Percentiles rank a stretch among this genome's conserved stretches.
phyloP scores from a whole-genome alignment of 2,888 invertebrate genomes.

The Pollenia angustigena region DNA sequence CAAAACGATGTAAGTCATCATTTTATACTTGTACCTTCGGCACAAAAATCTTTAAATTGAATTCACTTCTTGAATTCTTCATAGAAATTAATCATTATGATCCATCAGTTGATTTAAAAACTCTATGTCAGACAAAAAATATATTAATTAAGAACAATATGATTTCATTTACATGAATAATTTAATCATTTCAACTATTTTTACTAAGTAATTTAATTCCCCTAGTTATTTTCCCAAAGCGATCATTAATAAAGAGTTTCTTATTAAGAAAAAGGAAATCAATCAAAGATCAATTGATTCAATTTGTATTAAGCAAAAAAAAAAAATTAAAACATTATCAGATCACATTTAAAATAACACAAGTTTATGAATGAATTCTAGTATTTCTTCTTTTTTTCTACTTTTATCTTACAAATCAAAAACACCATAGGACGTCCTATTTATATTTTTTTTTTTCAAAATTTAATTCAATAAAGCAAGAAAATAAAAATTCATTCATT shows the following conservation, averaged over 20 bases:
- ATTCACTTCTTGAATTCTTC: no score
- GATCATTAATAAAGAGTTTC: constrained; percentile 22
- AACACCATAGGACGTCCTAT: constrained; percentile 59
- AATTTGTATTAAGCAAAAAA: constrained; percentile 33
- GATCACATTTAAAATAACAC: background rate
- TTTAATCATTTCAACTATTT: no score
- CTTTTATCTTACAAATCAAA: constrained; percentile 48
- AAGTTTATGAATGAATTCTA: constrained; percentile 62
- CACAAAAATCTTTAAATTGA: no score
- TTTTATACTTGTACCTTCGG: no score
- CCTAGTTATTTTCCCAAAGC: background rate
- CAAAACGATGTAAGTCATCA: no score
- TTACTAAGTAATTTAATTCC: no score
- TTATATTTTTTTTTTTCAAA: constrained; percentile 23
- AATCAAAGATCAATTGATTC: constrained; percentile 64
- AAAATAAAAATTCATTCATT: constrained; percentile 52
- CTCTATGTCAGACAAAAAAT: no score
- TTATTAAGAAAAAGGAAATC: constrained; percentile 35
- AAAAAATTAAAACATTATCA: background rate
- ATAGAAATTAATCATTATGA: no score
- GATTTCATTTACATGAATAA: no score
- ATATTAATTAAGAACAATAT: no score
- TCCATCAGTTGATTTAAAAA: no score
- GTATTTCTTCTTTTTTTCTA: background rate
- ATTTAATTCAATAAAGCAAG: constrained; percentile 40